Evolutionary conservation across 1,140 invertebrate species (phyloP).

Genomic region (Temnothorax longispinosus): DNA sequence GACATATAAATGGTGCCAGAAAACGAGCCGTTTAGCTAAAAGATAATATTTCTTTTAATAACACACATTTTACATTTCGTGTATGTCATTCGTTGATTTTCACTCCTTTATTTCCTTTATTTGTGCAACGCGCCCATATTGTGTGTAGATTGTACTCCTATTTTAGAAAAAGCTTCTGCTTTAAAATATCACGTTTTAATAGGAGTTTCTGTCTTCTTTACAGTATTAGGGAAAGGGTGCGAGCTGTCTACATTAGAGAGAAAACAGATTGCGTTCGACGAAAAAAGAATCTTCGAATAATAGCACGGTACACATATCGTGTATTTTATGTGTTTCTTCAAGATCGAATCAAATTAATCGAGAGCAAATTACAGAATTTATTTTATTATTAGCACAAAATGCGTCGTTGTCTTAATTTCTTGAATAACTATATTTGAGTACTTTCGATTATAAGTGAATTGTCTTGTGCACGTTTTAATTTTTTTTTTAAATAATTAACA

Average conservation of each 20-base stretch:
- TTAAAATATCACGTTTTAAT: slow-evolving; percentile 49
- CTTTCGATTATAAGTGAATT: not conserved
- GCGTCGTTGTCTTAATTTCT: not conserved
- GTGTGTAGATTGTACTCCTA: not conserved
- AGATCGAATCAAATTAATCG: not conserved
- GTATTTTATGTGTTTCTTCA: not conserved
- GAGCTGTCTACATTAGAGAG: slow-evolving; percentile 39
- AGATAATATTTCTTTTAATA: not conserved
- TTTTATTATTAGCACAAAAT: not conserved
- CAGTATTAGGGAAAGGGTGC: slow-evolving; percentile 59
- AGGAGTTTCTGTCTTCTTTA: slow-evolving; percentile 36
- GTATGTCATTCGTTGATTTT: not conserved
- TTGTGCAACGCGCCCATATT: not conserved
- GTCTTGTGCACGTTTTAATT: not conserved
- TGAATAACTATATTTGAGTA: too few relatives aligned
- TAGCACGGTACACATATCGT: not conserved
- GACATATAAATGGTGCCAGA: not conserved
- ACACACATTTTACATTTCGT: not conserved
- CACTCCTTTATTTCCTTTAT: not conserved
- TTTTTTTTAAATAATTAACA: not conserved
- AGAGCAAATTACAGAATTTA: not conserved
- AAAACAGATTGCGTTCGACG: slow-evolving; percentile 56
- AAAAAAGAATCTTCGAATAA: slow-evolving; percentile 55
- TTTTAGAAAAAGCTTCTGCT: slow-evolving; percentile 11
- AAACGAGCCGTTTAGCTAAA: not conserved